Percentiles rank a stretch among this genome's conserved stretches.
Evolutionary conservation across 2,113 vertebrate genomes (phyloP).

Genomic region (Rafetus swinhoei): DNA sequence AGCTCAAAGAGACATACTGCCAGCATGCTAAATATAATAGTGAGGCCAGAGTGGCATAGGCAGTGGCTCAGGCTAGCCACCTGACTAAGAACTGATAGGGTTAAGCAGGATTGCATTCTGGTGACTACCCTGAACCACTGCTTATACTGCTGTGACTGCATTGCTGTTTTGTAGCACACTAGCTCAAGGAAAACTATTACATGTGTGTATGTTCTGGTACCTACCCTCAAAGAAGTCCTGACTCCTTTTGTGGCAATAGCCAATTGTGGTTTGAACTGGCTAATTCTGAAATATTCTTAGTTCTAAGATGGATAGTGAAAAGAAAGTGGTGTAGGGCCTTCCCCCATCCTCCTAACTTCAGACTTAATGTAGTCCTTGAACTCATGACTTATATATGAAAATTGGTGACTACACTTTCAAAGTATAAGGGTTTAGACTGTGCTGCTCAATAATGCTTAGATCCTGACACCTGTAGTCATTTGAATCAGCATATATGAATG

Average conservation of each 20-base stretch:
- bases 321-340: background rate
- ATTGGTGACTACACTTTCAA: background rate
- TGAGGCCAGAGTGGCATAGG: too few species aligned
- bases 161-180: too few species aligned
- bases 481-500: background rate
- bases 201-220: background rate
- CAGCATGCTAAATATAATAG: too few species aligned
- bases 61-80: too few species aligned
- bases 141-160: too few species aligned
- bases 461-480: background rate
- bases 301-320: background rate
- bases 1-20: too few species aligned
- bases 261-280: background rate
- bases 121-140: too few species aligned
- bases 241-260: background rate
- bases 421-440: background rate
- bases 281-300: background rate
- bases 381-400: background rate
- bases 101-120: too few species aligned
- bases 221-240: background rate
- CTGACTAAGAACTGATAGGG: too few species aligned
- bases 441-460: background rate
- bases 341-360: background rate
- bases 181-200: too few species aligned
- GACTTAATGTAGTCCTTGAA: background rate